These are phyloP conservation scores for Drymodes brunneopygia DNA, from an alignment of 2,113 vertebrate genomes.

Conservation along the genomic window DNA sequence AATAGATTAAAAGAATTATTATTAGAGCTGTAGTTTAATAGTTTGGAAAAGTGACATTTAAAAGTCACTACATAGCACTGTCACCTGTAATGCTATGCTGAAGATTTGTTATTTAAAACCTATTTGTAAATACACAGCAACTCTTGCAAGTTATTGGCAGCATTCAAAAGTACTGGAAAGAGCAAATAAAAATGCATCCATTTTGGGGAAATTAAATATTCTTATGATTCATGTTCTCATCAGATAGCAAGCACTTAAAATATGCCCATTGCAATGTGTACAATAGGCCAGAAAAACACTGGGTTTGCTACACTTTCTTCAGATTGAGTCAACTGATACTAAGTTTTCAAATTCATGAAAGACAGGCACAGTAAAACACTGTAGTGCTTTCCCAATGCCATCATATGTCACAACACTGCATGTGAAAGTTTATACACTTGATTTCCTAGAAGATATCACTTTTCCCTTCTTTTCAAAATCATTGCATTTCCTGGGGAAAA, in stretches of 20 bases:
- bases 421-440: background rate
- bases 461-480: background rate
- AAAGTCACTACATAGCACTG: background rate
- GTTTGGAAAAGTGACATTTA: conserved; percentile 6
- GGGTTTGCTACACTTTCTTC: background rate
- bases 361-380: background rate
- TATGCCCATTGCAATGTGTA: background rate
- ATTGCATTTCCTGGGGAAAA: background rate
- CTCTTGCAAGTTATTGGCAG: background rate
- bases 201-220: background rate
- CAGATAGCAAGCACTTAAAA: background rate
- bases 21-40: background rate
- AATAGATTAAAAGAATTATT: conserved; percentile 7
- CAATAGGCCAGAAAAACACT: background rate
- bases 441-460: background rate
- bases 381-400: background rate
- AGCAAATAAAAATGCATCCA: background rate
- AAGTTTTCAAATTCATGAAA: background rate
- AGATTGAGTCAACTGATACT: background rate
- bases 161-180: background rate
- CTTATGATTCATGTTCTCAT: background rate
- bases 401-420: background rate
- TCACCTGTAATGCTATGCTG: background rate
- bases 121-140: background rate
- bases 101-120: background rate